Evolutionary conservation across 2,113 vertebrate genomes (phyloP), one percentile per base, ranked within the genome.

Genomic region (Hystrix brachyura): DNA sequence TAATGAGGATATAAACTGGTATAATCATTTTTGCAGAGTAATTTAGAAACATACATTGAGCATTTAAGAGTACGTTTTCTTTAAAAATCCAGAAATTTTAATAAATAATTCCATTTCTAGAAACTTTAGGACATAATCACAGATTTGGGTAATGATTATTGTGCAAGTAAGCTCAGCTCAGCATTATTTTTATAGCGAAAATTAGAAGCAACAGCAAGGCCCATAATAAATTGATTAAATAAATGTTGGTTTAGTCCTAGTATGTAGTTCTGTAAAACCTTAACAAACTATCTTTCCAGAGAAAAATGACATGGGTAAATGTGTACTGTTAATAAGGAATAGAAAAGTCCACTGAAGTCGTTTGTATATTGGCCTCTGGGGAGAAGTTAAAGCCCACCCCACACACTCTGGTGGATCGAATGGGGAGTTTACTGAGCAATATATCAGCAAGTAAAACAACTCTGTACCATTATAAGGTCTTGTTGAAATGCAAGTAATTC

Each of bases 121-220:
- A 21, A 72, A 38, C 62, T 79, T 90, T 57, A 67, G 69, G 51
- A 80, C 25, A 65, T 57, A 83, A 83, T 82, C 48, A 83, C 62
- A 92, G 62, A 83, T 72, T 60, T 86, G 29, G 59, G 13, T 76
- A n/a, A 91, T 90, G 83, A 85, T 53, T 60, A 34, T 19, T 67
- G 14, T 53, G n/a, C 76, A 62, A 76, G 29, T n/a, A 48, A 43
- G 12, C 64, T 89, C 51, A 87, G 4, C 2, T 55, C 0, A 59
- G 57, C 5, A 74, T 83, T 94, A 53, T 76, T 94, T 94, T 92
- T 92, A 87, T 38, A 51, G 32, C 80, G 74, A 72, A 94, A 95
- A 76, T 55, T 65, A 46, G 29, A 76, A 90, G 34, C 12, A 67
- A 72, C 2, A 5, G 60, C 64, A 90, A 92, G 83, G 64, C 3